These are phyloP conservation scores for Drosophila leontia DNA, from an alignment of 1,140 invertebrate genomes.

Conservation along the genomic window DNA sequence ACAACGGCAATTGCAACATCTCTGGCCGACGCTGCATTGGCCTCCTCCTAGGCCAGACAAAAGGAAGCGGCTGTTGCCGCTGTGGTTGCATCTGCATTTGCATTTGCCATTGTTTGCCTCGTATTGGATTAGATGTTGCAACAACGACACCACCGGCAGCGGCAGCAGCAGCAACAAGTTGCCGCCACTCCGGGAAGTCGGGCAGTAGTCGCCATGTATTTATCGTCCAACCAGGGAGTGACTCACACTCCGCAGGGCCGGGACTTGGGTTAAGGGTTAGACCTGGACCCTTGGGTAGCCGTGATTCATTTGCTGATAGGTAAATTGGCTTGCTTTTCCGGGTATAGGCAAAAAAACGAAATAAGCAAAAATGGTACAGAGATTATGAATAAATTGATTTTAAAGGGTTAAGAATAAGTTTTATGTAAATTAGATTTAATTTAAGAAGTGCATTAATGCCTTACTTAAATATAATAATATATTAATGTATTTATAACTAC, in stretches of 20 bases:
- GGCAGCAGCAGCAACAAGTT: constrained; percentile 62
- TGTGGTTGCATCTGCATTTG: constrained; percentile 52
- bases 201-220: constrained; percentile 47
- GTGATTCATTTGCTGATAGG: constrained; percentile 35
- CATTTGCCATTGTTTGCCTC: constrained; percentile 57
- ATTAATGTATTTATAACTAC: background rate
- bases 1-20: constrained; percentile 57
- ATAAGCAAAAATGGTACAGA: background rate
- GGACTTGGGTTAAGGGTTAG: constrained; percentile 51
- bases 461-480: background rate
- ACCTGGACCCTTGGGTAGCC: constrained; percentile 6
- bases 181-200: constrained; percentile 58
- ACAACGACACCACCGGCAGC: constrained; percentile 9
- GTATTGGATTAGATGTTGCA: constrained; percentile 57
- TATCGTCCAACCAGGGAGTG: constrained; percentile 47
- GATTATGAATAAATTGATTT: constrained; percentile 6
- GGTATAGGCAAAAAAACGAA: background rate
- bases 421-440: background rate
- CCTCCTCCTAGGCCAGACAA: constrained; percentile 41
- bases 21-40: constrained; percentile 25
- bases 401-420: background rate
- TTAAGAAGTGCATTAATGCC: background rate
- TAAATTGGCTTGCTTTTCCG: constrained; percentile 9
- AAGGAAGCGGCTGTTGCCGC: constrained; percentile 53
- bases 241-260: constrained; percentile 28